Base-by-base conservation (phyloP, 1,140 invertebrate genomes). In the Lasioglossum albipes region DNA sequence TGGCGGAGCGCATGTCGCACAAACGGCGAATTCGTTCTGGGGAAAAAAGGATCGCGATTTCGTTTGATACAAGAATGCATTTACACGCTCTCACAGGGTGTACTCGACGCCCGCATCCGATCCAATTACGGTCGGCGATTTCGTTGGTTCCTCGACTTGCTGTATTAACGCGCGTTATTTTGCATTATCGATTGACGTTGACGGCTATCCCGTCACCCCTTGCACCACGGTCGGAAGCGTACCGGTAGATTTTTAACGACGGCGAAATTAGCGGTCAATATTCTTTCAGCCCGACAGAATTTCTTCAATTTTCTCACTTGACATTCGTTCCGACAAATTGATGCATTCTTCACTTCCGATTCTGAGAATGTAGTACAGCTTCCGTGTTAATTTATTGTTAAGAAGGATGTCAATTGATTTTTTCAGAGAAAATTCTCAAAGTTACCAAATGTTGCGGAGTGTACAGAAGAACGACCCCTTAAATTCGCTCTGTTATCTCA, bases 121-220 rank as follows among this genome's bases (percentile, higher is more conserved):
- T 72, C 57, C 75, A 78, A 78, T 78, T 72, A 78, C 68, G 45
- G 3, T n/a, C 68, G 10, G 27, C 68, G 31, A 72, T 78, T 78
- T 78, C 75, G 57, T 71, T 27, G 42, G 42, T 78, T 64, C 36
- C 49, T 27, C 68, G 42, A 71, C 59, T 64, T 61, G 27, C 16
- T 49, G 59, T 65, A 72, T 72, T 72, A 64, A 72, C 22, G 59
- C 68, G 22, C 22, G 76, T 73, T 79, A 72, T 73, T 79, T 73
- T 27, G 12, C 27, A 42, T 79, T 65, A 72, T 79, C 68, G 76
- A 79, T 54, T 42, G 59, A 72, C 66, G 54, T 18, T 61, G 68
- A 16, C 69, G 27, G 42, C 2, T 31, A 18, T 7, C n/a, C n/a
- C 13, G 27, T 31, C 49, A 27, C 57, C 67, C 67, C 59, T 59